Base-by-base conservation (phyloP, 2,797 vertebrate species). In the Lophotriccus pileatus region DNA sequence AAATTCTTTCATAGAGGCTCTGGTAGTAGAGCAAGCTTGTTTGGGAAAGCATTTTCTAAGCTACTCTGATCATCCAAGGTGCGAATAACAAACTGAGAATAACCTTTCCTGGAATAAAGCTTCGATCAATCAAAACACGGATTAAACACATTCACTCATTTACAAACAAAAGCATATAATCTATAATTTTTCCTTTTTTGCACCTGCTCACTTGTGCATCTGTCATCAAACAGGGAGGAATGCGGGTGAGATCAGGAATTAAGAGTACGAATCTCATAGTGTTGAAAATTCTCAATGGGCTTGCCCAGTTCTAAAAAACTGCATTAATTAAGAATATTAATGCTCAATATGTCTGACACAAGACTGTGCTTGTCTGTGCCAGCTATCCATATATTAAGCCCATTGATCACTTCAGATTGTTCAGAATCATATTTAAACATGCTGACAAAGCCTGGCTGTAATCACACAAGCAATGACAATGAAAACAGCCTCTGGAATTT, bases 121-220 rank as follows among this genome's bases (percentile, higher is more conserved):
- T 84, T 87, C 86, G 67, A 92, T 97, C 96, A 95, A 69, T 96
- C 88, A 94, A 81, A 94, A 59, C 79, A 84, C 96, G 22, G 49
- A 62, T 75, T 24, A 63, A 84, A 83, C 23, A 89, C 14, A 75
- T 68, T 37, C 19, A 43, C 27, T 87, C 44, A 68, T 80, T 88
- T 87, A 72, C 3, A 32, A 93, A 62, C 53, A 83, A 28, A 43
- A 88, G 12, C 47, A 47, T 34, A 63, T 77, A 49, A 58, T 84
- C 66, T 86, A 22, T 62, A 30, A 10, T 81, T 78, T 90, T 90
- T 62, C 24, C 25, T 63, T 90, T 50, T 88, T 60, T 78, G 50
- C 62, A 79, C n/a, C 37, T 81, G 66, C 50, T 90, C 50, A 12
- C n/a, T 84, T 88, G 43, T 83, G 56, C 56, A 49, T 47, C 37